Percentiles rank a stretch among this genome's conserved stretches.
Conservation (phyloP, 1,140 invertebrate species). For the Papilio polytes region DNA sequence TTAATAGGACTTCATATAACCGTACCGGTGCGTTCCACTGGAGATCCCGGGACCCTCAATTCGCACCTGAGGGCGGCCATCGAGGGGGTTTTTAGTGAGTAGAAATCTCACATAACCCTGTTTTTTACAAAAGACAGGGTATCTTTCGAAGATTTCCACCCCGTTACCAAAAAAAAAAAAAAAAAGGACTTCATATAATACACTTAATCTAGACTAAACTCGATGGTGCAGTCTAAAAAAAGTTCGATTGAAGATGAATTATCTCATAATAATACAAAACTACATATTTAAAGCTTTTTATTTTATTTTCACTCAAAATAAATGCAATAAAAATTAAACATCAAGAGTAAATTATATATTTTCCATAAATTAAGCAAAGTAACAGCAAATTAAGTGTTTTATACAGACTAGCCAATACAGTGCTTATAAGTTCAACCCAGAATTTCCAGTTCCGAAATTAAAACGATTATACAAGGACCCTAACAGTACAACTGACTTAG, state of each 20-base stretch:
- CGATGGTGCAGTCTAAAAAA: background rate
- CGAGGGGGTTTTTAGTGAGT: too few species aligned
- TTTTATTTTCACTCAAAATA: background rate
- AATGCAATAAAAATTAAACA: conserved; percentile 1
- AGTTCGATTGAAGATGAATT: background rate
- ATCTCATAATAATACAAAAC: background rate
- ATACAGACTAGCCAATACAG: background rate
- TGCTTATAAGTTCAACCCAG: conserved; percentile 10
- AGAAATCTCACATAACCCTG: too few species aligned
- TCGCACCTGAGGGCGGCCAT: too few species aligned
- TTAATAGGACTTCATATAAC: too few species aligned
- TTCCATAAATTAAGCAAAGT: background rate
- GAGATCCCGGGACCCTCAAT: too few species aligned
- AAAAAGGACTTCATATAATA: too few species aligned
- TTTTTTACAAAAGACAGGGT: too few species aligned
- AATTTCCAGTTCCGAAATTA: conserved; percentile 19
- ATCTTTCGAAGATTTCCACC: too few species aligned
- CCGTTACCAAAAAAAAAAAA: too few species aligned
- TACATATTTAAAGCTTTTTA: background rate
- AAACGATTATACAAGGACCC: background rate
- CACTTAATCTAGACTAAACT: background rate
- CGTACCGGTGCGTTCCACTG: too few species aligned
- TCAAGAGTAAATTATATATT: too few species aligned
- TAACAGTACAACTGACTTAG: too few species aligned
- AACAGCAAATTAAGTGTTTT: background rate